Evolutionary conservation across 2,113 vertebrate genomes (phyloP).

Genomic region (Monopterus albus): DNA sequence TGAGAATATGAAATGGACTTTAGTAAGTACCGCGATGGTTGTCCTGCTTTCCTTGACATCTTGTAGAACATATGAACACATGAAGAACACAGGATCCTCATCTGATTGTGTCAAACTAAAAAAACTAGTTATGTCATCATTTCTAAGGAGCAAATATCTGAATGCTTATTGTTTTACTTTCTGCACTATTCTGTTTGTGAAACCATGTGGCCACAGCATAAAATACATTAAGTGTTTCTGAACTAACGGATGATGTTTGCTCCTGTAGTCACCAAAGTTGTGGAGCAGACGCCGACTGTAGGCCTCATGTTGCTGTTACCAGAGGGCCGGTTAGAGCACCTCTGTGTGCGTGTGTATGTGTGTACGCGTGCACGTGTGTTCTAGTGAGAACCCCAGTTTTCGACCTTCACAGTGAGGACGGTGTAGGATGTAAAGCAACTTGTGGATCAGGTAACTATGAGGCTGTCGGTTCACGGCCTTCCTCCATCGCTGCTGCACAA

Average conservation of each 20-base stretch:
- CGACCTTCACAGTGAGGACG: constrained; percentile 24
- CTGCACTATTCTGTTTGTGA: too few species aligned
- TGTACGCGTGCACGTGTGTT: neutral
- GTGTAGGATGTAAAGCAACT: constrained; percentile 6
- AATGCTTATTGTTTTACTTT: too few species aligned
- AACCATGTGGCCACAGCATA: neutral
- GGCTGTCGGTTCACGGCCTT: neutral
- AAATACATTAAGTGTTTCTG: neutral
- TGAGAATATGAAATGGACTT: too few species aligned
- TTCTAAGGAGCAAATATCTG: too few species aligned
- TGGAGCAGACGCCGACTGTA: neutral
- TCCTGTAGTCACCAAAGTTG: too few species aligned
- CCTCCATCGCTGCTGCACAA: neutral
- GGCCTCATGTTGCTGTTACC: constrained; percentile 37
- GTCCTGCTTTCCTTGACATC: too few species aligned
- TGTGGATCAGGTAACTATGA: constrained; percentile 13
- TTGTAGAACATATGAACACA: too few species aligned
- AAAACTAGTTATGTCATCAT: too few species aligned
- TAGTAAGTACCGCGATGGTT: too few species aligned
- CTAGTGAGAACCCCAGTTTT: neutral
- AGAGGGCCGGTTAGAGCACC: constrained; percentile 10
- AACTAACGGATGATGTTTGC: neutral
- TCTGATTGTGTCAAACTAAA: too few species aligned
- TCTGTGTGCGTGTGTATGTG: neutral
- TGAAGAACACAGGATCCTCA: too few species aligned